phyloP scores from a whole-genome alignment of 2,888 invertebrate genomes.

The Ochropleura plecta region DNA sequence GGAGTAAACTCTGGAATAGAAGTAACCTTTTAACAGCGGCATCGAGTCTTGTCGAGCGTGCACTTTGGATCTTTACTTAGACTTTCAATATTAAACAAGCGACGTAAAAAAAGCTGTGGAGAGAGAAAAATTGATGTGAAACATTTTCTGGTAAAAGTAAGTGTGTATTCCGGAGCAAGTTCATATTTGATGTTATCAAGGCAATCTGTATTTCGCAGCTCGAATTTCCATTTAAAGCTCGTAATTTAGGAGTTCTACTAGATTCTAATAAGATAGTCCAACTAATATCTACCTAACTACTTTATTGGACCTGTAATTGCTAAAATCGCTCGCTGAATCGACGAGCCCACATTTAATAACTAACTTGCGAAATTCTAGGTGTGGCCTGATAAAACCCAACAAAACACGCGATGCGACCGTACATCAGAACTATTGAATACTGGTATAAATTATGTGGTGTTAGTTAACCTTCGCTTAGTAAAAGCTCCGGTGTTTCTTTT shows the following conservation, averaged over 20 bases:
- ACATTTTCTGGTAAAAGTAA: conserved; percentile 22
- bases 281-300: conserved; percentile 51
- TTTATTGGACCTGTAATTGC: conserved; percentile 58
- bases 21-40: conserved; percentile 47
- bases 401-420: conserved; percentile 78
- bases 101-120: conserved; percentile 17
- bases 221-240: conserved; percentile 12
- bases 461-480: conserved; percentile 63
- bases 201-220: conserved; percentile 16
- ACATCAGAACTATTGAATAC: conserved; percentile 73
- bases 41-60: conserved; percentile 49
- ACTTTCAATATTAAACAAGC: conserved; percentile 45
- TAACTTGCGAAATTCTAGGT: conserved; percentile 74
- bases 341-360: conserved; percentile 67
- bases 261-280: conserved; percentile 40
- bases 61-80: conserved; percentile 49
- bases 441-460: conserved; percentile 56
- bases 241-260: conserved; percentile 25
- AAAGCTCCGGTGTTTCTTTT: conserved; percentile 65
- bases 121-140: conserved; percentile 22
- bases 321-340: conserved; percentile 48
- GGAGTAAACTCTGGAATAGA: conserved; percentile 39
- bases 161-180: conserved; percentile 7
- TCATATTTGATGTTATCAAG: conserved; percentile 27
- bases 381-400: conserved; percentile 76